Evolutionary conservation across 2,888 invertebrate species (phyloP).

Genomic region (Latrodectus hesperus): DNA sequence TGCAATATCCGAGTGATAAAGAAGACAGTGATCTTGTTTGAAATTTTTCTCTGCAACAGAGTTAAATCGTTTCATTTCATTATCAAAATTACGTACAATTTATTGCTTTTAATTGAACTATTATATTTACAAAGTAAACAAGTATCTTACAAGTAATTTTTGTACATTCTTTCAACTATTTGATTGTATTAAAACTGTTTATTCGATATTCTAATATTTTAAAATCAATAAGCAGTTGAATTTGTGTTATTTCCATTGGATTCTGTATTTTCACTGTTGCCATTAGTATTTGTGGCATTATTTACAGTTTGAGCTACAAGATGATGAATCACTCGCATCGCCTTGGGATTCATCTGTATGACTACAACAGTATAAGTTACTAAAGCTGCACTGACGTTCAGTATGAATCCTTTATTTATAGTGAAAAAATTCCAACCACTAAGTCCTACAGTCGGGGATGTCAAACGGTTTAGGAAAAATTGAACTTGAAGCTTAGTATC

Average conservation of each 20-base stretch:
- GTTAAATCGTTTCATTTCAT: too few relatives aligned
- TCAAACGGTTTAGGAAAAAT: constrained; percentile 63
- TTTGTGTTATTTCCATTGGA: constrained; percentile 49
- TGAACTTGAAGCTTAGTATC: constrained; percentile 67
- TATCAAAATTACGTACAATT: too few relatives aligned
- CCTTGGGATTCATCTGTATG: constrained; percentile 71
- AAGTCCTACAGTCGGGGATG: constrained; percentile 68
- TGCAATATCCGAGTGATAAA: too few relatives aligned
- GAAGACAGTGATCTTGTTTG: too few relatives aligned
- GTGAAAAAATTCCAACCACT: constrained; percentile 71
- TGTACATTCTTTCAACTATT: too few relatives aligned
- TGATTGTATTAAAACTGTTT: too few relatives aligned
- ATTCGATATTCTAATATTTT: too few relatives aligned
- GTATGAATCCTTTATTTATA: constrained; percentile 71
- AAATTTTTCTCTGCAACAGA: too few relatives aligned
- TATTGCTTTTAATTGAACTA: too few relatives aligned
- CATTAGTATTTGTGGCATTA: constrained; percentile 41
- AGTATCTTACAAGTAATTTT: too few relatives aligned
- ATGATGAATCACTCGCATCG: constrained; percentile 69
- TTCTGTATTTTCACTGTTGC: constrained; percentile 37
- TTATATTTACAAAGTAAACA: too few relatives aligned
- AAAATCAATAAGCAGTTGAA: constrained; percentile 33
- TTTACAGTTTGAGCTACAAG: constrained; percentile 68
- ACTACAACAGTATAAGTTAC: constrained; percentile 71
- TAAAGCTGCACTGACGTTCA: constrained; percentile 71